These are phyloP conservation scores for Sitta europaea DNA, from an alignment of 2,113 vertebrate species.

Conservation along the genomic window DNA sequence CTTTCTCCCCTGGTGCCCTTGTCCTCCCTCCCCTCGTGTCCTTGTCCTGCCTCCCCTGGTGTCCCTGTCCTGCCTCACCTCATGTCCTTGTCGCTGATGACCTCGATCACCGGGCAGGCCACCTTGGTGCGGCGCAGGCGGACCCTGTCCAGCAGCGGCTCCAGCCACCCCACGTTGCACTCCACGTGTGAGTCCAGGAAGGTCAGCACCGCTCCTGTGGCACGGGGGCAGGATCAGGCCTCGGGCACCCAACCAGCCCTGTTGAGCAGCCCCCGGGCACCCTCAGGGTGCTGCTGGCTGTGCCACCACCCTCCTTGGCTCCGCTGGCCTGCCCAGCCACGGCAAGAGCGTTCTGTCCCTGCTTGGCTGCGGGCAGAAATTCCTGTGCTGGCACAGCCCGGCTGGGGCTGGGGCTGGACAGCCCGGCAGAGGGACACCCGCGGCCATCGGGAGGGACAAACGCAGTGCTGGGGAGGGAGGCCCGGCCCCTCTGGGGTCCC, in stretches of 20 bases:
- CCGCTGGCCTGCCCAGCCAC: background rate
- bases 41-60: slow-evolving; percentile 24
- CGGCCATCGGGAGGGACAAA: accelerated
- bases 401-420: background rate
- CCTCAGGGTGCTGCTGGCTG: accelerated
- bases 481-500: accelerated
- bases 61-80: slow-evolving; percentile 68
- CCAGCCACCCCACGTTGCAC: slow-evolving; percentile 96
- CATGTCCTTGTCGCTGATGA: slow-evolving; percentile 96
- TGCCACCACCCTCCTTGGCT: accelerated
- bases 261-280: accelerated
- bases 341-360: accelerated
- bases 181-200: slow-evolving; percentile 97
- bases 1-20: no score
- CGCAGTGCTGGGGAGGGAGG: accelerated
- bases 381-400: accelerated
- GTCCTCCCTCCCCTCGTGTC: no score
- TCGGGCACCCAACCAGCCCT: accelerated
- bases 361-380: background rate
- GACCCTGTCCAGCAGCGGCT: slow-evolving; percentile 90
- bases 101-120: slow-evolving; percentile 94
- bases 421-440: accelerated
- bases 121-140: slow-evolving; percentile 84
- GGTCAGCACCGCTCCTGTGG: slow-evolving; percentile 86
- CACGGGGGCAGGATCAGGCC: background rate